A percentile compares a stretch with the other conserved stretches of the same genome.
Conservation (phyloP, 1,140 invertebrate species). For the Pseudomyrmex flavicornis region DNA sequence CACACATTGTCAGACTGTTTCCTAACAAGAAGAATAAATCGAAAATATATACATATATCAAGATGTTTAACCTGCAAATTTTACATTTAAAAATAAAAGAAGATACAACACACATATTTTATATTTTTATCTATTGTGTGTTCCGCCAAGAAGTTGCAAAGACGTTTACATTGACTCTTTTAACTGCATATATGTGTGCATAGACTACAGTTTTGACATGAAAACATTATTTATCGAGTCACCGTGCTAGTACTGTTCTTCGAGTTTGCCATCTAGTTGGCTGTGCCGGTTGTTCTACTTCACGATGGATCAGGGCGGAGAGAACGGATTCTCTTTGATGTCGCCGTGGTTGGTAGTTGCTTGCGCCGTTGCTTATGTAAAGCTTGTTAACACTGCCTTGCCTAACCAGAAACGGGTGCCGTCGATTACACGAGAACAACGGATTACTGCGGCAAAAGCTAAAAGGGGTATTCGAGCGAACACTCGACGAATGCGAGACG, state of each 20-base stretch:
- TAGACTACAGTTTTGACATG: not conserved
- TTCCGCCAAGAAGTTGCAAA: not conserved
- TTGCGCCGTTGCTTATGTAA: conserved; percentile 69
- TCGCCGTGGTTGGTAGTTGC: conserved; percentile 56
- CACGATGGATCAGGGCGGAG: conserved; percentile 42
- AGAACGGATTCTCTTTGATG: conserved; percentile 66
- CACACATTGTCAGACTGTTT: too few relatives aligned
- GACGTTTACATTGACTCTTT: not conserved
- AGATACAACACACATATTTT: too few relatives aligned
- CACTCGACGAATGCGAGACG: not conserved
- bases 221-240: not conserved
- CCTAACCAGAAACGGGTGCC: conserved; percentile 41
- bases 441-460: not conserved
- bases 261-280: conserved; percentile 31
- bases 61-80: too few relatives aligned
- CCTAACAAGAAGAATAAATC: too few relatives aligned
- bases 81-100: too few relatives aligned
- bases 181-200: too few relatives aligned
- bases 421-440: conserved; percentile 49
- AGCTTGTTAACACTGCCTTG: conserved; percentile 71
- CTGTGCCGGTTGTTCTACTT: conserved; percentile 17
- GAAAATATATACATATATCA: too few relatives aligned
- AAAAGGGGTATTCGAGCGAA: conserved; percentile 28
- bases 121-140: not conserved
- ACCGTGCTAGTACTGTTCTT: not conserved